Evolutionary conservation across 1,140 invertebrate species (phyloP), one percentile per base, ranked within the genome.

Genomic region (Drosophila nigrodunni): DNA sequence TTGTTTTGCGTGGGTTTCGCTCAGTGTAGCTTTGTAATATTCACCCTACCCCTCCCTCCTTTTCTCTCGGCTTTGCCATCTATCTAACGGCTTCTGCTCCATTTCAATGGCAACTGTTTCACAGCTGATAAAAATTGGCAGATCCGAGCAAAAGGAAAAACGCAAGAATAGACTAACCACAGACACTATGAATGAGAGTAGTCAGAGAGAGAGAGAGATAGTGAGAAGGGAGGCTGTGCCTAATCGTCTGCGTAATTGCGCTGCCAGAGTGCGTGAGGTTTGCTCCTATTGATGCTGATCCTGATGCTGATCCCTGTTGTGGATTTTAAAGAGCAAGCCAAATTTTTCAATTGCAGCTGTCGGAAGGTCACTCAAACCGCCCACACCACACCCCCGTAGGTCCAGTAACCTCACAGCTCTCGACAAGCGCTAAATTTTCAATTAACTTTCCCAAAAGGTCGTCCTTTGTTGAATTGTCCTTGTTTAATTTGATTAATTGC

Each of bases 201-300:
- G 9, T 2, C 13, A 21, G 10, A 30, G 7, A 15, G 30, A 44
- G 41, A 37, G 25, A 46, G 5, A 2, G 34, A 46, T 41, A 21
- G 47, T 35, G 21, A 11, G 11, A n/a, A 5, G 61, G 55, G 39
- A 30, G 58, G 65, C 34, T 71, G 83, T 86, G 87, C 77, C 87
- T 86, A 90, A 90, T 90, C 87, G 87, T 90, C 87, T 90, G 87
- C 69, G 80, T 90, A 90, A 90, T 90, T 90, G 87, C 82, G 50
- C 77, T 78, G 77, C 71, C 62, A 39, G 13, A 77, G 72, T 81
- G 81, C 83, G 83, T 87, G 80, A 70, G 67, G 79, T 61, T 77
- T 78, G 65, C 57, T 74, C 61, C 49, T 47, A 43, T 43, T 34
- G 41, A 41, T 43, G 47, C 49, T 71, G 67, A 74, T 82, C 64